Base-by-base conservation (phyloP, 1,140 invertebrate genomes). In the Mactra quadrangularis region DNA sequence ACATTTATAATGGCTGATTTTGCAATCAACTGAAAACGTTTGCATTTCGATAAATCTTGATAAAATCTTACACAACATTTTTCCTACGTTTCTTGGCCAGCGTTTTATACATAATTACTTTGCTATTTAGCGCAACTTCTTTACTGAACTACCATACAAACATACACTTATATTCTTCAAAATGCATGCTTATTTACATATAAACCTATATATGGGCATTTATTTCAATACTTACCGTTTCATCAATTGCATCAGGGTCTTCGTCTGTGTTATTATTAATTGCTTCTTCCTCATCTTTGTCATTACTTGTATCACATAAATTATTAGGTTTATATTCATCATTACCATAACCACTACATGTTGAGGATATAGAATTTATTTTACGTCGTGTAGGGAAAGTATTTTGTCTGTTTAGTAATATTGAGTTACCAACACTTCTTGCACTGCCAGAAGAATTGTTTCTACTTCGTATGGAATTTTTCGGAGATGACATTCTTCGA, bases 401-500 rank as follows among this genome's bases (percentile, higher is more conserved):
- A 70, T 92, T 92, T 55, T 93, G 91, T n/a, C 92, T 87, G 87
- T 90, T 92, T 6, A 91, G 83, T 45, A 86, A 89, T 77, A 90
- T 88, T 11, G 89, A 91, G 62, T 89, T 93, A 86, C 89, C 89
- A 45, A 87, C 82, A 68, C 92, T 89, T 35, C 87, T 72, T 35
- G 89, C 84, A 84, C 90, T 90, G 72, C 87, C 89, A 70, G 90
- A 83, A 0, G 92, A 93, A 76, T 92, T 92, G 57, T 92, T 92
- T 3, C 91, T 78, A 77, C 88, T 91, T 38, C 93, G 91, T 81
- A 96, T 95, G 3, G 96, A 96, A 93, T 96, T 96, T 89, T 96
- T 96, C 38, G 96, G 96, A 9, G 90, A 89, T 4, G 89, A 87
- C 31, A 90, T 88, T 35, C 90, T 86, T 38, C 89, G 89, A 35